Evolutionary conservation across 1,140 invertebrate genomes (phyloP), one percentile per base, ranked within the genome.

Genomic region (Patella vulgata): DNA sequence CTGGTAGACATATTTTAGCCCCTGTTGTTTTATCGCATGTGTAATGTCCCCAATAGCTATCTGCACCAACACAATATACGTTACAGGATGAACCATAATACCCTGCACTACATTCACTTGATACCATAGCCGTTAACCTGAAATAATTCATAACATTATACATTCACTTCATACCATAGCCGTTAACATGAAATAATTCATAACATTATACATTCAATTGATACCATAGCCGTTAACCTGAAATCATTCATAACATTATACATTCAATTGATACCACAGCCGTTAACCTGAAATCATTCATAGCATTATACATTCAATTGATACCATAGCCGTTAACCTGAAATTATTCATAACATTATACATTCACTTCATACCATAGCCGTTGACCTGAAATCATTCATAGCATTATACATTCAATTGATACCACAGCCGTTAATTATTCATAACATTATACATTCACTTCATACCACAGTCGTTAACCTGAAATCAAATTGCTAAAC

Each of bases 1-100:
- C 73, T 21, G 28, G 28, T 9, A 53, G 17, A 36, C 73, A 75
- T 21, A 66, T 54, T 54, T 71, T 73, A 23, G 31, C 12, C 3
- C 73, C 73, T 4, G 63, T 73, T 6, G 28, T 36, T 12, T 23
- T 27, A 40, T 73, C 55, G 47, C 73, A 75, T 3, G 57, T 61
- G 42, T 71, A 75, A 30, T 67, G 68, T 12, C 68, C 70, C 5
- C 23, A 59, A 9, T 12, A 21, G 39, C 73, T 62, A 21, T 71
- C 47, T 31, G 59, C 40, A 2, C 60, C 27, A 4, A 21, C n/a
- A 59, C 74, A 77, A 31, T 53, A 71, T 9, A 62, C 40, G 25
- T 50, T 36, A 44, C 74, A 77, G 11, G 54, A 19, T 17, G n/a
- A 19, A 0, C 72, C 72, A 33, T 71, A 74, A 21, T 64, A 77